Percentiles rank a stretch among this genome's conserved stretches.
Evolutionary conservation across 2,797 vertebrate genomes (phyloP).

Genomic region (Poecilia gillii): DNA sequence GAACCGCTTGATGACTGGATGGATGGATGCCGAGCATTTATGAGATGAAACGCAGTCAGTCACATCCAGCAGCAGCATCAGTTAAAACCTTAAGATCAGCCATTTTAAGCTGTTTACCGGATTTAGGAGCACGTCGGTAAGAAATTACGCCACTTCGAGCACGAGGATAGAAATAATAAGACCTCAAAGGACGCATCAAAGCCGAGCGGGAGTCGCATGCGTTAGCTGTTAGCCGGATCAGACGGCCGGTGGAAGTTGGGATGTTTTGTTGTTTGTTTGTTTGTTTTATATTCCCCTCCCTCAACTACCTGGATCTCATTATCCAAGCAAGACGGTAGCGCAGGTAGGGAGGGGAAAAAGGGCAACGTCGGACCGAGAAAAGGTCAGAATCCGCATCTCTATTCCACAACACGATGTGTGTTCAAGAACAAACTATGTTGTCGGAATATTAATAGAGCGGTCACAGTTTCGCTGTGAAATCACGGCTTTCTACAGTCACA

Average conservation of each 20-base stretch:
- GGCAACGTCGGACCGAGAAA: conserved; percentile 48
- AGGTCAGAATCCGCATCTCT: conserved; percentile 65
- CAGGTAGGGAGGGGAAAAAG: conserved; percentile 45
- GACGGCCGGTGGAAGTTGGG: conserved; percentile 23
- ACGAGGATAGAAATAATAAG: conserved; percentile 46
- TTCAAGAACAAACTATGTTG: conserved; percentile 64
- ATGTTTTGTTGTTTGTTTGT: background rate
- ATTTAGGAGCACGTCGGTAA: conserved; percentile 33
- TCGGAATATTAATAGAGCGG: conserved; percentile 57
- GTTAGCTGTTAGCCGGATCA: conserved; percentile 42
- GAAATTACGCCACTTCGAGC: conserved; percentile 30
- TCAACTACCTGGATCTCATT: conserved; percentile 57
- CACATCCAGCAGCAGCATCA: conserved; percentile 21
- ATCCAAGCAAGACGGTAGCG: conserved; percentile 32
- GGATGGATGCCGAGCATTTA: conserved; percentile 1
- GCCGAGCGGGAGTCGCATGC: conserved; percentile 24
- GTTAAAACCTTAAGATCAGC: conserved; percentile 40
- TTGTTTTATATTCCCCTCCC: too few species aligned
- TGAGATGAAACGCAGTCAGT: conserved; percentile 34
- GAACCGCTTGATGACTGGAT: background rate
- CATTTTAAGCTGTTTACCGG: conserved; percentile 34
- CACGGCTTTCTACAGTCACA: conserved; percentile 31
- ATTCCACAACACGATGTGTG: conserved; percentile 58
- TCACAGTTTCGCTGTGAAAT: conserved; percentile 31
- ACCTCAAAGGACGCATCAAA: conserved; percentile 54